Base-by-base conservation (phyloP, 2,797 vertebrate species). In the Acanthopagrus latus region DNA sequence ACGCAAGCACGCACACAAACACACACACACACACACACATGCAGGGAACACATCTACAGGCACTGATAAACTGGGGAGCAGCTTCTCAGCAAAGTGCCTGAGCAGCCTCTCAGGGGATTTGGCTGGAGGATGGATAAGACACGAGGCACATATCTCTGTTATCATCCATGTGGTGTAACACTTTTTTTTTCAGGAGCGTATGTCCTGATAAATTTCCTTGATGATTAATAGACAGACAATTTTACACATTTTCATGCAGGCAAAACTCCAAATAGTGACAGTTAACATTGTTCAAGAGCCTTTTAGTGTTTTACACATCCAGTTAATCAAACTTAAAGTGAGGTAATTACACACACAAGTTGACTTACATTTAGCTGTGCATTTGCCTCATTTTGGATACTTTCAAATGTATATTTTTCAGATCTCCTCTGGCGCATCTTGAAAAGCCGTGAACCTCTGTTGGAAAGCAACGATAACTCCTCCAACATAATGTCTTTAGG, bases 401-500 rank as follows among this genome's bases (percentile, higher is more conserved):
- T 99, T 94, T 99, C 98, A 43, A 96, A 99, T 0, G 98, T 99
- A 80, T 99, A 99, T 87, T 99, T 99, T 58, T 99, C 98, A n/a
- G 98, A 99, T 90, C 98, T 96, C 70, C 97, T 94, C 94, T 99
- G 98, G 21, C 98, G 96, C 95, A 97, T 98, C 94, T 98, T 99
- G 91, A 99, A 99, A 50, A 99, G 96, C 11, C 97, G 95, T 57
- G 98, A 98, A 0, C 98, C 98, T 91, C 97, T 95, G 92, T 99
- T 99, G 88, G 96, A 96, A 70, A 96, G 95, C 33, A 97, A 94
- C 0, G 98, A 99, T 50, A 99, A 76, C 83, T 99, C 98, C 90
- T 99, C 98, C 89, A 99, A 86, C 98, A 99, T 99, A 85, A 99
- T 99, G 86, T 99, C 98, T 92, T 96, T 97, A 16, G 98, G 98